Evolutionary conservation across 2,113 vertebrate species (phyloP).

Genomic region (Andinoacara biseriatus): DNA sequence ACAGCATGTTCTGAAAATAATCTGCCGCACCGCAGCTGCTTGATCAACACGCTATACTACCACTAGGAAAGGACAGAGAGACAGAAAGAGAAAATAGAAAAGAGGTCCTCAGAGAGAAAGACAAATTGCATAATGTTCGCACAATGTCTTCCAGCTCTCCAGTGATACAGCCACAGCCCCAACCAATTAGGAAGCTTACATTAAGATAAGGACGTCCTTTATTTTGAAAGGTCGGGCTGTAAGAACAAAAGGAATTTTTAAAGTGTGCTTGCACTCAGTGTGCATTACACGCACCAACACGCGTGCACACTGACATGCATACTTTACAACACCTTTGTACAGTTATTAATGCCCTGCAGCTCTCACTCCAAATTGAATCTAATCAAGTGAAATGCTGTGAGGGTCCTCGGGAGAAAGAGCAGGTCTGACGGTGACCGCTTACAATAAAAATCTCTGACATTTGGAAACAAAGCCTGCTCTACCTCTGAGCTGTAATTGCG

Average conservation of each 20-base stretch:
- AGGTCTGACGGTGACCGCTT: conserved; percentile 68
- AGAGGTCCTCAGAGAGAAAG: conserved; percentile 28
- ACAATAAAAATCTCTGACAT: conserved; percentile 74
- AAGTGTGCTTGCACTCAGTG: conserved; percentile 40
- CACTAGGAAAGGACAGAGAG: conserved; percentile 4
- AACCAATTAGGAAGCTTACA: conserved; percentile 67
- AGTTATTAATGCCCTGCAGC: conserved; percentile 71
- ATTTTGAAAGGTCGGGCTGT: conserved; percentile 59
- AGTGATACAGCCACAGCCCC: conserved; percentile 43
- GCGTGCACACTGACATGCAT: conserved; percentile 25
- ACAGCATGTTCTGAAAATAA: conserved; percentile 71
- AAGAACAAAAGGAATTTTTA: conserved; percentile 63
- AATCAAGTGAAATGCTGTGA: conserved; percentile 76
- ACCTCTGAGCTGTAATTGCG: conserved; percentile 66
- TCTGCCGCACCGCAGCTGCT: conserved; percentile 63
- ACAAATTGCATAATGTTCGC: conserved; percentile 65
- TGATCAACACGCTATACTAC: conserved; percentile 56
- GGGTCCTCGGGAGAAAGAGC: conserved; percentile 65
- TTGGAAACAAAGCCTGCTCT: conserved; percentile 68
- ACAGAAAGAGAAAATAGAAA: conserved; percentile 30
- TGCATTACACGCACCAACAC: conserved; percentile 48
- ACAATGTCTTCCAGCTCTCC: conserved; percentile 46
- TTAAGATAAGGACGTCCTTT: conserved; percentile 63
- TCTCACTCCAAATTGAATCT: conserved; percentile 71
- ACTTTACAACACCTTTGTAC: conserved; percentile 57